Evolutionary conservation across 2,797 vertebrate genomes (phyloP).

Genomic region (Chaenodraco wilsoni): DNA sequence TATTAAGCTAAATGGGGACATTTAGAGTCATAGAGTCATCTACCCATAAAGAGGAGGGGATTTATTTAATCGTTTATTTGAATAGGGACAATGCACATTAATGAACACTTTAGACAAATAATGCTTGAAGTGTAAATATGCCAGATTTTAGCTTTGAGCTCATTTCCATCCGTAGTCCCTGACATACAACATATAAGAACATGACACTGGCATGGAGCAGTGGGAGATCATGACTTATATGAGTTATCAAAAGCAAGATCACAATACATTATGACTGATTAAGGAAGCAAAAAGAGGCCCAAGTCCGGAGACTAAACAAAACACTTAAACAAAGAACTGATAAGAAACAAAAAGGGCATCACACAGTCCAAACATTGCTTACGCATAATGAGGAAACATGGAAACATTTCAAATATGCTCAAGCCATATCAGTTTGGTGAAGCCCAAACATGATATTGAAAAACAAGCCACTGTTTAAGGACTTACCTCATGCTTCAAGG

Average conservation of each 20-base stretch:
- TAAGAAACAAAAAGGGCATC: slow-evolving; percentile 10
- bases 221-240: slow-evolving; percentile 23
- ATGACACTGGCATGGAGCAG: not conserved
- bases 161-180: too few species aligned
- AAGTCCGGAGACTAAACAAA: slow-evolving; percentile 15
- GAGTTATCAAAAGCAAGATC: slow-evolving; percentile 19
- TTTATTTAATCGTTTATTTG: too few species aligned
- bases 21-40: slow-evolving; percentile 15
- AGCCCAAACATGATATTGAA: slow-evolving; percentile 16
- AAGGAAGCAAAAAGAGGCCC: slow-evolving; percentile 32
- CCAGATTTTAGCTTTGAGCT: too few species aligned
- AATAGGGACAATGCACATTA: too few species aligned
- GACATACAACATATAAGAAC: too few species aligned
- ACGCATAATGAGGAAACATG: slow-evolving; percentile 36
- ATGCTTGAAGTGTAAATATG: too few species aligned
- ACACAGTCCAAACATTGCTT: slow-evolving; percentile 30
- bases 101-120: too few species aligned
- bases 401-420: slow-evolving; percentile 44
- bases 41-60: not conserved
- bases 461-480: slow-evolving; percentile 21
- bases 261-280: not conserved
- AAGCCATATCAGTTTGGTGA: slow-evolving; percentile 27
- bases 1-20: not conserved
- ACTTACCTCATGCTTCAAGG: slow-evolving; percentile 45
- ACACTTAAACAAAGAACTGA: slow-evolving; percentile 15